These are phyloP conservation scores for Hyperoodon ampullatus DNA, from an alignment of 2,113 vertebrate species.

Conservation along the genomic window DNA sequence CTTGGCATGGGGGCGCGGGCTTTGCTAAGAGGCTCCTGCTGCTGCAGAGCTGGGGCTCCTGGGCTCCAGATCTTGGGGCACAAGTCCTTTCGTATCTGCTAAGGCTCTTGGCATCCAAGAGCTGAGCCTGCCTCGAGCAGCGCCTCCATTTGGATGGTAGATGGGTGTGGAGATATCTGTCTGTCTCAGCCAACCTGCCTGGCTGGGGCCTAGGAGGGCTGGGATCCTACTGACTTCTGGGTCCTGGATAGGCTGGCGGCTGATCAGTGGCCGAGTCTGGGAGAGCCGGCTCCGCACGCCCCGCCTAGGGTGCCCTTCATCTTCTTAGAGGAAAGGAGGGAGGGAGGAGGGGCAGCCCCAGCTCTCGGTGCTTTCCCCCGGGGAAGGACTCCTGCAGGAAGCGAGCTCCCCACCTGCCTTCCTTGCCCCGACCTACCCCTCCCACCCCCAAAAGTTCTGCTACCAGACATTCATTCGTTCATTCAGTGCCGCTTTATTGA, in stretches of 20 bases:
- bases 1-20: fast-evolving
- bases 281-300: too few relatives aligned
- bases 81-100: fast-evolving
- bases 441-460: background rate
- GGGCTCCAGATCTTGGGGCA: background rate
- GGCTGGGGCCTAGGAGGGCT: background rate
- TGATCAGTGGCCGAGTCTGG: too few relatives aligned
- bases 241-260: background rate
- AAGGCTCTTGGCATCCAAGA: background rate
- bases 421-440: background rate
- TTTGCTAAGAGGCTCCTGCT: too few relatives aligned
- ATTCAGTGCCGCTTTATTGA: background rate
- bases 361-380: background rate
- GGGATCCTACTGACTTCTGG: background rate
- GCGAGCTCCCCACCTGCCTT: fast-evolving
- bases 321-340: background rate
- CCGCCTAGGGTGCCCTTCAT: fast-evolving
- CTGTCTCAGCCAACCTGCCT: too few relatives aligned
- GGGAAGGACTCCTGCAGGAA: background rate
- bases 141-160: background rate
- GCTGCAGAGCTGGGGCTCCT: background rate
- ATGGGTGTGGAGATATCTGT: background rate
- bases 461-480: background rate
- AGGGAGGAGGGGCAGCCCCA: background rate
- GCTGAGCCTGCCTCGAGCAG: background rate